A percentile compares a stretch with the other conserved stretches of the same genome.
These are phyloP conservation scores for Chaetops frenatus DNA, from an alignment of 2,113 vertebrate species.

Conservation along the genomic window DNA sequence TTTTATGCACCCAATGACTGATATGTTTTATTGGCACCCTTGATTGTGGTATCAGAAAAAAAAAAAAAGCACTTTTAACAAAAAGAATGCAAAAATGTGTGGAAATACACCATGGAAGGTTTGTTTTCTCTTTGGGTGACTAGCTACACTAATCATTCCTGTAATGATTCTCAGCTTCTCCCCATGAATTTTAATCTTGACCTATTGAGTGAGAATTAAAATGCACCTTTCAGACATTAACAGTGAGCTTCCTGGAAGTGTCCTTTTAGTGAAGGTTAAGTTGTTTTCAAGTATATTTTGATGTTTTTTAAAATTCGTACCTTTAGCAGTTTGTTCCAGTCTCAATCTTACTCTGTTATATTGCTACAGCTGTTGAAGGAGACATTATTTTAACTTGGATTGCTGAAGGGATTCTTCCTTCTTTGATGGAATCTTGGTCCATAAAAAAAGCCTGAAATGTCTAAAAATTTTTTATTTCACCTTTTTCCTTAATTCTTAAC, in stretches of 20 bases:
- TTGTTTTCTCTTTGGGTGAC: neutral
- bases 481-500: neutral
- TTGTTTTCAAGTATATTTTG: neutral
- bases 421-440: neutral
- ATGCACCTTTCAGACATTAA: neutral
- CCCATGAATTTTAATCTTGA: neutral
- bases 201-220: neutral
- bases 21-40: neutral
- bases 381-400: neutral
- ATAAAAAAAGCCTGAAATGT: neutral
- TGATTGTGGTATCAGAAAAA: neutral
- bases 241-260: neutral
- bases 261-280: neutral
- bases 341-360: fast-evolving
- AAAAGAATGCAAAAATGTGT: neutral
- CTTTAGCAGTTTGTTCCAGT: neutral
- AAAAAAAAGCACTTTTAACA: neutral
- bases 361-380: neutral
- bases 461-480: neutral
- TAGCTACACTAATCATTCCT: neutral
- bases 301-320: neutral
- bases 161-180: neutral
- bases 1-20: neutral
- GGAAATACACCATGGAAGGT: neutral
- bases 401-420: neutral